Evolutionary conservation across 2,888 invertebrate genomes (phyloP), one percentile per base, ranked within the genome.

Genomic region (Harpalus rubripes): DNA sequence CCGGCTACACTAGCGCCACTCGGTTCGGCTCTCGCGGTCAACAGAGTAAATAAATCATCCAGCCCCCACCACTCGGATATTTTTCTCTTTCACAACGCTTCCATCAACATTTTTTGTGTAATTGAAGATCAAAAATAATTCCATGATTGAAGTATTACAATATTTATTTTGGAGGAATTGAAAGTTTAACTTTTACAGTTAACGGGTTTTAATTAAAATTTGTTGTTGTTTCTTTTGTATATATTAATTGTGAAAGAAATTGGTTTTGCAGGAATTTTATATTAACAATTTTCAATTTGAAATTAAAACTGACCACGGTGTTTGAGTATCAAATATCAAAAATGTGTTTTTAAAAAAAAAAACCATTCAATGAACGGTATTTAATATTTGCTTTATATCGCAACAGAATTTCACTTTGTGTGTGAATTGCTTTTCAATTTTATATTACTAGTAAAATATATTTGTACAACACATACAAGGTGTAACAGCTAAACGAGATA

Each of bases 81-180:
- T 68, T 68, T 39, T 68, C 68, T 63, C 68, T 68, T 68, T 68
- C 16, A 44, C 18, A 72, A 76, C 10, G 39, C 56, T 52, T 76
- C 72, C 74, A 82, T 82, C 82, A 82, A 82, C 56, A 72, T 82
- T 82, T 74, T 82, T 82, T 74, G 68, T 58, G 72, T 82, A 68
- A 72, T 68, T 72, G 52, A 68, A 82, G 82, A 82, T 82, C 82
- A 82, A 82, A 82, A 82, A 82, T 82, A 82, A 82, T 68, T 82
- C 65, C 7, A 39, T 32, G 82, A 82, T 82, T 82, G 82, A 82
- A 72, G 82, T 82, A 81, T 63, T 52, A 68, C 76, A 76, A 76
- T 76, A 56, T 76, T 76, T 76, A 56, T 76, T 76, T 52, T 76
- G 76, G 18, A 76, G 26, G 22, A 76, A 52, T 41, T 22, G 56